phyloP scores from a whole-genome alignment of 2,113 vertebrate genomes.

The Apodemus sylvaticus region DNA sequence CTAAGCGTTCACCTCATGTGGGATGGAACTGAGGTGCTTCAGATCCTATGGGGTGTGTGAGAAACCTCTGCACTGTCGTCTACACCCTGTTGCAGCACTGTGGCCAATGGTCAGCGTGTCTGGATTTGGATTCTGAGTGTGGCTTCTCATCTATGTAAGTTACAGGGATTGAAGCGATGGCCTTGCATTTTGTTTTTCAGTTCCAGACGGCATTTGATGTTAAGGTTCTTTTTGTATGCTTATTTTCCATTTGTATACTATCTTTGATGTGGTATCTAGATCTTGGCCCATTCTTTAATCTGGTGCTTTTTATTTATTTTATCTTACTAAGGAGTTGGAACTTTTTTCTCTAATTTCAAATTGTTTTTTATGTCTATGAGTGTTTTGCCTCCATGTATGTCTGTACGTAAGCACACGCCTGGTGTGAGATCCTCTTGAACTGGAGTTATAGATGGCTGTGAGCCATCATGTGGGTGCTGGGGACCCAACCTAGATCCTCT shows the following conservation, averaged over 20 bases:
- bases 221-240: background rate
- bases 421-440: background rate
- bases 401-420: background rate
- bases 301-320: slow-evolving; percentile 30
- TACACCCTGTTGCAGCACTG: background rate
- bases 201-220: background rate
- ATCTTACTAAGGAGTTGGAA: background rate
- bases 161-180: background rate
- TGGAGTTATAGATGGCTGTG: background rate
- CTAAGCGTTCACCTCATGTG: background rate
- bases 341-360: background rate
- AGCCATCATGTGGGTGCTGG: background rate
- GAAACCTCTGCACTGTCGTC: background rate
- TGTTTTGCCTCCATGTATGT: background rate
- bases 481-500: background rate
- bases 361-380: background rate
- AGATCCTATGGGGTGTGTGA: background rate
- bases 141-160: background rate
- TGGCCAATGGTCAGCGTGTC: background rate
- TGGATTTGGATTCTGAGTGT: background rate
- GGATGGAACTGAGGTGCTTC: background rate
- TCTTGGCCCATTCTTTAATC: slow-evolving; percentile 26
- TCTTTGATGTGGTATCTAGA: slow-evolving; percentile 8
- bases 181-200: background rate
- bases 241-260: background rate